Base-by-base conservation (phyloP, 2,113 vertebrate genomes). In the Bufo gargarizans region DNA sequence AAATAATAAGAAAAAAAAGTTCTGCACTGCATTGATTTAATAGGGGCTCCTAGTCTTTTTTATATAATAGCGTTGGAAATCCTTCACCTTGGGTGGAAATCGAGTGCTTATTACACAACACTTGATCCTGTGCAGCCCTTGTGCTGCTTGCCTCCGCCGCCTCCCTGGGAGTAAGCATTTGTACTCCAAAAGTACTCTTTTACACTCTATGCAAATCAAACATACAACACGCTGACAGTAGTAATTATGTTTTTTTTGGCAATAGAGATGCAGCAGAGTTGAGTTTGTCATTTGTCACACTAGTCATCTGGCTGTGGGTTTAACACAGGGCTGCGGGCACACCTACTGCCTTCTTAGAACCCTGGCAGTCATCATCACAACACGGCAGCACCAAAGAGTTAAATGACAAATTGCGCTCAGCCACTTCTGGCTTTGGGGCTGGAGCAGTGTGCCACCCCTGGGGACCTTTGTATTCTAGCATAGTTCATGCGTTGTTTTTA, bases 381-480 rank as follows among this genome's bases (percentile, higher is more conserved):
- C 67, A 71, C 67, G 12, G n/a, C 67, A 71, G 13, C 67, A 33
- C n/a, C 12, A 76, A 76, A 76, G 72, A 76, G 72, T 76, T 76
- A 76, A 76, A 76, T 76, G 72, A 76, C 72, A 76, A 76, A 50
- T 76, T 76, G 7, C 9, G 72, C 72, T 50, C 72, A 9, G 72
- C 72, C 72, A 76, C 69, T 49, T 50, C 45, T 76, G 47, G 72
- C 72, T 76, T 76, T 76, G 56, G 33, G 55, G 55, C 55, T 19
- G 0, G n/a, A 33, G 19, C 77, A 80, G 55, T 45, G n/a, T 61
- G 22, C 22, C 58, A 9, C 78, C 56, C 33, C 78, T 61, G 78
- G 55, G 78, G 55, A 58, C 55, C 78, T 45, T 59, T 59, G 33
- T 81, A 59, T 81, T 81, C 55, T 43, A n/a, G 22, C n/a, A 80